Evolutionary conservation across 1,140 invertebrate genomes (phyloP), one percentile per base, ranked within the genome.

Genomic region (Drosophila orosa): DNA sequence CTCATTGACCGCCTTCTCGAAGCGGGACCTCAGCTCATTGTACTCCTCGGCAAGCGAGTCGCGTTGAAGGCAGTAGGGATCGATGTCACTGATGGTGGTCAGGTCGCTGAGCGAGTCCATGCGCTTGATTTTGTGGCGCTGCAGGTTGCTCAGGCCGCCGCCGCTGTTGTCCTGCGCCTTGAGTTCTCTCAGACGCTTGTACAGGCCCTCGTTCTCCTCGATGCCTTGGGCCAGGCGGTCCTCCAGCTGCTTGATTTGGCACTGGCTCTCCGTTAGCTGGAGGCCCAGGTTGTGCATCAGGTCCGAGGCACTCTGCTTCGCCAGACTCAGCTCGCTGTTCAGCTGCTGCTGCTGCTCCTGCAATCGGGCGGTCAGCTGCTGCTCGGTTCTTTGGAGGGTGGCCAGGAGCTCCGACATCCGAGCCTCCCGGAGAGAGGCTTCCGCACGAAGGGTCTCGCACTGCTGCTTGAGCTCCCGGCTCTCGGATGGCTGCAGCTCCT

Each of bases 1-100:
- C 93, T 97, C 96, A 61, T 95, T 93, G 1, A 97, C 95, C 0
- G 96, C 96, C 90, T 96, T 97, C 86, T 97, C 95, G 86, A 97
- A 97, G 52, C 96, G 94, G 33, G 93, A 93, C 45, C 95, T 93
- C 56, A 97, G 91, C 74, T 97, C 96, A 12, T 95, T 93, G 82
- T 96, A 97, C 86, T 97, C 96, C 90, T 97, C 96, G 66, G 96
- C 95, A 15, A 97, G 92, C 72, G 95, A 95, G 73, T 96, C 96
- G 77, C 96, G 95, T 80, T 96, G 95, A 65, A 97, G 92, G 17
- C 94, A 93, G 77, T 95, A 95, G 19, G 97, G 92, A 92, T 97
- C 95, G 37, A 96, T 92, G 75, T 96, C 95, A 86, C 96, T 95
- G 44, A 97, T 94, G 71, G 96, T 96, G 3, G 95, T 96, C 37